Percentiles rank a stretch among this genome's conserved stretches.
Conservation (phyloP, 2,113 vertebrate genomes). For the Cercopithecus mona region DNA sequence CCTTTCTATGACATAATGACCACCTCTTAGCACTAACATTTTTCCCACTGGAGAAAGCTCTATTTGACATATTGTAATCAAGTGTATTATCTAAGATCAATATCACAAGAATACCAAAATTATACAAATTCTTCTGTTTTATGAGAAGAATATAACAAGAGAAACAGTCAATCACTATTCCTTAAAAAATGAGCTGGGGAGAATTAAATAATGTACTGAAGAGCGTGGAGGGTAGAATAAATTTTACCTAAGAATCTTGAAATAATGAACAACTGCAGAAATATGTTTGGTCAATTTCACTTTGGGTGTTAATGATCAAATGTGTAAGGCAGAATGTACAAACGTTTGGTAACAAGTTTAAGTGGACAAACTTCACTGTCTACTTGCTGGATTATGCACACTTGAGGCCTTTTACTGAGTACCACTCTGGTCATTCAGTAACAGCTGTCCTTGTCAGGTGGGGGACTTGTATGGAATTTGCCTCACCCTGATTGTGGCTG, state of each 20-base stretch:
- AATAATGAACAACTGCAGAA: background rate
- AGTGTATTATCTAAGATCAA: background rate
- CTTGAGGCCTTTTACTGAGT: background rate
- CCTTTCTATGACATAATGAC: background rate
- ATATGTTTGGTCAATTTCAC: background rate
- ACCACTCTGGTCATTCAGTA: background rate
- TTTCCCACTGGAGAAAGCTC: background rate
- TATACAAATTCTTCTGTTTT: background rate
- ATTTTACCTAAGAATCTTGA: background rate
- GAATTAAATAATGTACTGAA: background rate
- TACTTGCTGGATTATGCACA: background rate
- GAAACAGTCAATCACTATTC: background rate
- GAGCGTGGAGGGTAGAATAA: background rate
- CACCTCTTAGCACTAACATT: background rate
- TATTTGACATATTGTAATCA: background rate
- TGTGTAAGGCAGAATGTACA: rapidly evolving
- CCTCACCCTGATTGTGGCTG: background rate
- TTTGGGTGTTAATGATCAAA: background rate
- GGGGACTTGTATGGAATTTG: background rate
- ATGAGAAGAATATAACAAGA: background rate
- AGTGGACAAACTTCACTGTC: background rate
- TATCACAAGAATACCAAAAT: background rate
- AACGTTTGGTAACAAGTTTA: background rate
- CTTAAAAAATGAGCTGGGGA: background rate
- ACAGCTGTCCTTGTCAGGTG: background rate